Evolutionary conservation across 30 jellyfish, hydroid and myxozoan genomes (phyloP).

Genomic region (Morbakka virulenta): DNA sequence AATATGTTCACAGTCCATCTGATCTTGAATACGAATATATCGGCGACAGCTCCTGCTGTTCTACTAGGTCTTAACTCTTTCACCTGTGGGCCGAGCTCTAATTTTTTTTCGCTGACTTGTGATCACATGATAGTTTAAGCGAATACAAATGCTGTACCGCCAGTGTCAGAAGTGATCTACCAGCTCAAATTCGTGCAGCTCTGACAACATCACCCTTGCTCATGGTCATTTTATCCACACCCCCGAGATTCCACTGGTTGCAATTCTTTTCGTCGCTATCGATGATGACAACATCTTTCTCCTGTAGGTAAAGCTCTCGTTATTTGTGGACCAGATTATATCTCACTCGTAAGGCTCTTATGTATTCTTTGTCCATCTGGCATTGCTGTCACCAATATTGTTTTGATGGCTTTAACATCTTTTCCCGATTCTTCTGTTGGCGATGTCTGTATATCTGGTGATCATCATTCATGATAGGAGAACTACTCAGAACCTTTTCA

Average conservation of each 20-base stretch:
- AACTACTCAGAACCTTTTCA: constrained; percentile 26
- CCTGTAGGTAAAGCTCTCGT: background rate
- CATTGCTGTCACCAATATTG: constrained; percentile 3
- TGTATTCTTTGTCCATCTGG: constrained; percentile 17
- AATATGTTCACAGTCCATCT: too few relatives aligned
- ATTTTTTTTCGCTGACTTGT: too few relatives aligned
- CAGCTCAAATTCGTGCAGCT: constrained; percentile 43
- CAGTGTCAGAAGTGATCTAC: too few relatives aligned
- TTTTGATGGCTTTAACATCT: constrained; percentile 38
- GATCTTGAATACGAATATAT: too few relatives aligned
- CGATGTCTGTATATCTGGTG: too few relatives aligned
- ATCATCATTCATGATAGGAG: constrained; percentile 2
- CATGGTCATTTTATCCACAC: constrained; percentile 3
- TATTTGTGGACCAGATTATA: constrained; percentile 16
- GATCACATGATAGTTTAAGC: too few relatives aligned
- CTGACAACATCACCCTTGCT: constrained; percentile 54
- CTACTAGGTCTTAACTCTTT: too few relatives aligned
- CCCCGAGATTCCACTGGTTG: constrained; percentile 42
- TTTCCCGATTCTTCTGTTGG: constrained; percentile 38
- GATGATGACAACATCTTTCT: constrained; percentile 48
- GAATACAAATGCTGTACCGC: too few relatives aligned
- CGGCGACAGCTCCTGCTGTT: too few relatives aligned
- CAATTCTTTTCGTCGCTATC: constrained; percentile 53
- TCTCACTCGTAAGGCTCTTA: constrained; percentile 40
- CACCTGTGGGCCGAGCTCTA: too few relatives aligned